Percentiles rank a stretch among this genome's conserved stretches.
Evolutionary conservation across 2,888 invertebrate species (phyloP).

Genomic region (Platycheirus albimanus): DNA sequence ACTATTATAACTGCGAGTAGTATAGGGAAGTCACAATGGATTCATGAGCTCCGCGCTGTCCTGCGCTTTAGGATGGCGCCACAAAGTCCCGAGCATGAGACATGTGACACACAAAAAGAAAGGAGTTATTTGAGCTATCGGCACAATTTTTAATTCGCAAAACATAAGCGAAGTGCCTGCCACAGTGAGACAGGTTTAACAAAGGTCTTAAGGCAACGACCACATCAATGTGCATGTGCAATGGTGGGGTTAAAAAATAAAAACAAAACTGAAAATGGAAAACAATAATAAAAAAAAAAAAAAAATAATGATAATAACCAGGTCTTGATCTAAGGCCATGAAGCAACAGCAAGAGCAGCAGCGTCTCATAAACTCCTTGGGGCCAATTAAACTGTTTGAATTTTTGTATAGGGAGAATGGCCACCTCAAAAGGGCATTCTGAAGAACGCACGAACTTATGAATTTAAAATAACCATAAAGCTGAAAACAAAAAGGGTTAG

Average conservation of each 20-base stretch:
- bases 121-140: constrained; percentile 34
- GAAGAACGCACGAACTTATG: constrained; percentile 46
- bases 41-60: constrained; percentile 38
- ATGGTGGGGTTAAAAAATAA: constrained; percentile 25
- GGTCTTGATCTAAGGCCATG: constrained; percentile 38
- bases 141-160: constrained; percentile 3
- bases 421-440: constrained; percentile 45
- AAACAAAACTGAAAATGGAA: no score
- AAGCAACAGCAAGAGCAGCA: constrained; percentile 13
- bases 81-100: constrained; percentile 50
- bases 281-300: not conserved
- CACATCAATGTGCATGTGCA: not conserved
- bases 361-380: constrained; percentile 47
- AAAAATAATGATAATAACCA: constrained; percentile 29
- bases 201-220: constrained; percentile 33
- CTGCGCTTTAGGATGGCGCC: constrained; percentile 71
- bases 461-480: constrained; percentile 46
- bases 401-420: not conserved
- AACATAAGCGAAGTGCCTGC: constrained; percentile 6
- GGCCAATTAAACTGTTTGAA: constrained; percentile 52
- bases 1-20: no score
- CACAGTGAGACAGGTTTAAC: constrained; percentile 39
- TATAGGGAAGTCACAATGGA: constrained; percentile 17
- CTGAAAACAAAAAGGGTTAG: constrained; percentile 15
- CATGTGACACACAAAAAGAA: constrained; percentile 57